Percentiles rank a stretch among this genome's conserved stretches.
phyloP scores from a whole-genome alignment of 2,113 vertebrate genomes.

The Campylomormyrus numenius region DNA sequence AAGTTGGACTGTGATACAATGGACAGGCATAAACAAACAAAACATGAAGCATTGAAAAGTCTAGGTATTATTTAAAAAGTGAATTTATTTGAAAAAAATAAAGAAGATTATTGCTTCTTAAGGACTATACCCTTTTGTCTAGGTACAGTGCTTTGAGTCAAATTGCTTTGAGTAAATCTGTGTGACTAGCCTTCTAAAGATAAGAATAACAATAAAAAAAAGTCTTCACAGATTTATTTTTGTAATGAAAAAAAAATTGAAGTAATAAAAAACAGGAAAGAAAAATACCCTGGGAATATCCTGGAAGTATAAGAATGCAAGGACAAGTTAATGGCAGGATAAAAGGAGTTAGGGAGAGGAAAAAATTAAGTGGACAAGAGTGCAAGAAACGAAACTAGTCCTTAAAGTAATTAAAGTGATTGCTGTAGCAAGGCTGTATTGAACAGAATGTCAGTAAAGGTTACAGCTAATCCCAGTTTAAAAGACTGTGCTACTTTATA shows the following conservation, averaged over 20 bases:
- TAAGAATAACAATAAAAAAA: constrained; percentile 42
- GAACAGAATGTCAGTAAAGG: not conserved
- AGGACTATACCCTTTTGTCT: constrained; percentile 28
- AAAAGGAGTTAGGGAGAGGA: constrained; percentile 35
- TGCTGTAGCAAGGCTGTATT: not conserved
- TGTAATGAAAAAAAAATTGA: constrained; percentile 54
- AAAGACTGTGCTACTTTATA: not conserved
- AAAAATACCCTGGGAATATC: constrained; percentile 27
- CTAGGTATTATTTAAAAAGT: constrained; percentile 1
- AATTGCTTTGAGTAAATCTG: constrained; percentile 36
- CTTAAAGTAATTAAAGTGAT: constrained; percentile 19
- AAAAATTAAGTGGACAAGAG: constrained; percentile 26
- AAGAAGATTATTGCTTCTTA: constrained; percentile 43
- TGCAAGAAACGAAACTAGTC: constrained; percentile 39
- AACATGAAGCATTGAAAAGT: not conserved
- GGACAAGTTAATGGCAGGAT: constrained; percentile 9
- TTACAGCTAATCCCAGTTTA: not conserved
- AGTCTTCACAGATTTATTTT: constrained; percentile 35
- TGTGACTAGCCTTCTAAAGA: constrained; percentile 58
- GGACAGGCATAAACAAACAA: not conserved
- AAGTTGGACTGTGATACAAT: not conserved
- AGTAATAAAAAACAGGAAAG: constrained; percentile 34
- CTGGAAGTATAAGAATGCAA: constrained; percentile 20
- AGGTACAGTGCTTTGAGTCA: constrained; percentile 33
- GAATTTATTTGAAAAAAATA: constrained; percentile 32